These are phyloP conservation scores for Sinocyclocheilus maitianheensis DNA, from an alignment of 2,113 vertebrate genomes.

Conservation along the genomic window DNA sequence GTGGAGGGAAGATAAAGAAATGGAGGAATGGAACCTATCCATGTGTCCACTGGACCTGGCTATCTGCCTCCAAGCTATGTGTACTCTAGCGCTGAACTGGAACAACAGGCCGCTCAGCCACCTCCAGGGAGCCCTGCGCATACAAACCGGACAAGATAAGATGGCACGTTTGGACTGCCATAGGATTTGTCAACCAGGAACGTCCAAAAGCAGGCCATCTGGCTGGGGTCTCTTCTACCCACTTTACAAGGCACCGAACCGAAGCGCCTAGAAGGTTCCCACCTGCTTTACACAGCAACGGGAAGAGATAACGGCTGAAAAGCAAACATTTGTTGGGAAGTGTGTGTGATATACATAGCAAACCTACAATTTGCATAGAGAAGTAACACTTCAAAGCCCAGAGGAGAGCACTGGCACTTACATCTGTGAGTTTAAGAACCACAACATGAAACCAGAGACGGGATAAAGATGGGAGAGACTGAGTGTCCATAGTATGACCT, in stretches of 20 bases:
- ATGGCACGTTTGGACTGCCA: conserved; percentile 55
- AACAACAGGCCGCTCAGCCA: conserved; percentile 55
- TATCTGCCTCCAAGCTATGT: conserved; percentile 41
- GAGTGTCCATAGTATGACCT: conserved; percentile 30
- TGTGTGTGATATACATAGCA: conserved; percentile 27
- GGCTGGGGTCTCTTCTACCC: conserved; percentile 60
- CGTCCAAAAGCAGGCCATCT: conserved; percentile 69
- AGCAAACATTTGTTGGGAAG: not conserved
- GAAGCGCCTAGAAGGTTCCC: conserved; percentile 64
- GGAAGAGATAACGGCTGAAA: conserved; percentile 50
- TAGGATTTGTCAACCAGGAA: conserved; percentile 60
- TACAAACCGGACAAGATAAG: conserved; percentile 66
- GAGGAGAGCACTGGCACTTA: not conserved
- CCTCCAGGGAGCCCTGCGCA: conserved; percentile 53
- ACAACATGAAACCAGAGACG: conserved; percentile 27
- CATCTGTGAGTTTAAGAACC: no score
- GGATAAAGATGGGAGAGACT: conserved; percentile 24
- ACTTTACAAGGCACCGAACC: conserved; percentile 69
- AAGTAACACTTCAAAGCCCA: conserved; percentile 5
- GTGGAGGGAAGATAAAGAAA: conserved; percentile 19
- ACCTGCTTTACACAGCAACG: conserved; percentile 53
- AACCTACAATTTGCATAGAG: conserved; percentile 3
- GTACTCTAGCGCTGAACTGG: conserved; percentile 54
- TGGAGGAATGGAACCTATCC: conserved; percentile 42
- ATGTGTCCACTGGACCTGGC: conserved; percentile 37